A percentile compares a stretch with the other conserved stretches of the same genome.
phyloP scores from a whole-genome alignment of 2,113 vertebrate genomes.

The Orycteropus afer region DNA sequence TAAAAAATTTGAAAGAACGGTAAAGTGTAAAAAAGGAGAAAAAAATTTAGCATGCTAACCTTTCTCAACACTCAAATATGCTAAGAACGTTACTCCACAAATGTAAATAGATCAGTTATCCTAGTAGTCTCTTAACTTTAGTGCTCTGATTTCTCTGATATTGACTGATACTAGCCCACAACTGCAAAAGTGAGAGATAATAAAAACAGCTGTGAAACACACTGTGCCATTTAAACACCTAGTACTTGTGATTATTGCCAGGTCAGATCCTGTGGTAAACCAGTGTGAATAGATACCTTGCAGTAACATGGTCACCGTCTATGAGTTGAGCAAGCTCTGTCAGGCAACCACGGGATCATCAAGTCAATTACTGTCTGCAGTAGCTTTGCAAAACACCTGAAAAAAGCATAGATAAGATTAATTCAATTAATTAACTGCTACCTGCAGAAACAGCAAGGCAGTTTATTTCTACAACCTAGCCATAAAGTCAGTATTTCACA shows the following conservation, averaged over 20 bases:
- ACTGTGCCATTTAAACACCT: background rate
- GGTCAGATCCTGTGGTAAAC: background rate
- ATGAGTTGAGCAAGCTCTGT: background rate
- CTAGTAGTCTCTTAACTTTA: slow-evolving; percentile 17
- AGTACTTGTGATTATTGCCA: background rate
- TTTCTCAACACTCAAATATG: slow-evolving; percentile 18
- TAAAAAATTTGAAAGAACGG: background rate
- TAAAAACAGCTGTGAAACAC: background rate
- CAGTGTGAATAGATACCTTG: background rate
- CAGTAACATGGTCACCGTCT: background rate
- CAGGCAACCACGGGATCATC: background rate
- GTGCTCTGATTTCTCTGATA: background rate
- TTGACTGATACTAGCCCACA: background rate
- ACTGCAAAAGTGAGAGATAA: slow-evolving; percentile 30
- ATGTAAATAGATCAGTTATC: background rate
- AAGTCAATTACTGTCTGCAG: background rate
- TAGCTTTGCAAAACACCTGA: background rate
- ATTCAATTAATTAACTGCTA: background rate
- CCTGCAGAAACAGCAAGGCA: background rate
- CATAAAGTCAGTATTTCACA: slow-evolving; percentile 4
- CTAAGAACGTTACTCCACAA: background rate
- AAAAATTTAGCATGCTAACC: background rate
- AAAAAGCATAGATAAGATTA: background rate
- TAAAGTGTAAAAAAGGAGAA: background rate
- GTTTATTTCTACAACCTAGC: slow-evolving; percentile 29